Evolutionary conservation across 2,113 vertebrate genomes (phyloP), one percentile per base, ranked within the genome.

Genomic region (Mixornis gularis): DNA sequence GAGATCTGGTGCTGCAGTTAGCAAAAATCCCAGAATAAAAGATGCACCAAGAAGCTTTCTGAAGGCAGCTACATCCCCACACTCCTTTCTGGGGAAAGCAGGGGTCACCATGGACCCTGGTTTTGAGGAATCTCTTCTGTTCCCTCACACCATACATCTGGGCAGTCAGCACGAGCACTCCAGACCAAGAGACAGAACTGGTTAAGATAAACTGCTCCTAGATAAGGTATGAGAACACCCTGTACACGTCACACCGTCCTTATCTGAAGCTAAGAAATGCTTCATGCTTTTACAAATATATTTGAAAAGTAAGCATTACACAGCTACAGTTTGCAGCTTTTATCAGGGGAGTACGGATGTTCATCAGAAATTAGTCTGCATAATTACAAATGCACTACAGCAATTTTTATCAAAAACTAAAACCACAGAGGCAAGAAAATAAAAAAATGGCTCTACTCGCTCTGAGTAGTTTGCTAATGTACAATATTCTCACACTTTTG

Each of bases 261-360:
- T 91, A 96, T 94, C 92, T 90, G 46, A 76, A 94, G 80, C 91
- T 90, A 93, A 71, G 65, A 80, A 86, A 93, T 56, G 34, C 46
- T 85, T 92, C 10, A 79, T 29, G 43, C 46, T 89, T 72, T 81
- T 51, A 87, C 78, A 94, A 85, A 68, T 60, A 62, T 43, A 71
- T 95, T 69, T 94, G 44, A 85, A 90, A 92, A 79, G 73, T 51
- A 92, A 91, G 84, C 58, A 55, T 53, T 76, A 58, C n/a, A 81
- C 63, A 93, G 46, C 25, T 55, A 44, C 0, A 2, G 49, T 68
- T 26, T 76, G 34, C 34, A 87, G 13, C 41, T 17, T 53, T 80
- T 81, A 66, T 58, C 43, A 2, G 26, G 41, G 38, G 71, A 76
- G 20, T 27, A 55, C 38, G n/a, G 44, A 70, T 38, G 21, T 72